Conservation (phyloP, 2,888 invertebrate species). For the Dryococelus australis region DNA sequence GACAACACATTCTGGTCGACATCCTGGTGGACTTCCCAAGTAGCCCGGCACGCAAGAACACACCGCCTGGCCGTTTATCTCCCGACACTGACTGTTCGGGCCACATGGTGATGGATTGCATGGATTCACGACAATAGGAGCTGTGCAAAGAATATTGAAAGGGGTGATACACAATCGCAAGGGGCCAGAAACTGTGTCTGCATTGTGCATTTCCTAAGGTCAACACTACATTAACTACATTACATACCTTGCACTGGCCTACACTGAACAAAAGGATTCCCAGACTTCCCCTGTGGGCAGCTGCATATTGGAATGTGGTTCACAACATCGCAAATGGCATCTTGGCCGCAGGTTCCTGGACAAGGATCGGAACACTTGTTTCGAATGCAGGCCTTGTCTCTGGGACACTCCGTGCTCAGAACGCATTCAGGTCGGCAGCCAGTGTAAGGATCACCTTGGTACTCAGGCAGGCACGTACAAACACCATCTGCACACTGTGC, state of each 20-base stretch:
- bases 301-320: slow-evolving; percentile 81
- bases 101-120: slow-evolving; percentile 77
- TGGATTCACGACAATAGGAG: slow-evolving; percentile 64
- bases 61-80: slow-evolving; percentile 72
- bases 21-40: slow-evolving; percentile 67
- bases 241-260: slow-evolving; percentile 60
- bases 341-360: slow-evolving; percentile 74
- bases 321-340: slow-evolving; percentile 76
- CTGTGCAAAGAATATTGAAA: slow-evolving; percentile 47
- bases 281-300: slow-evolving; percentile 71
- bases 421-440: slow-evolving; percentile 82
- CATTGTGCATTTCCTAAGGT: not conserved
- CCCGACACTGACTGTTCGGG: slow-evolving; percentile 80
- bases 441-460: slow-evolving; percentile 67
- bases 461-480: slow-evolving; percentile 61
- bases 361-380: slow-evolving; percentile 78
- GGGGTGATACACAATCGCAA: not conserved
- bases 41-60: slow-evolving; percentile 75
- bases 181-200: not conserved
- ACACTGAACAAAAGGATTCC: slow-evolving; percentile 71
- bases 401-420: slow-evolving; percentile 74
- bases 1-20: slow-evolving; percentile 50
- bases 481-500: slow-evolving; percentile 67
- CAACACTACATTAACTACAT: too few species aligned
- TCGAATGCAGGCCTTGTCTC: slow-evolving; percentile 73